Base-by-base conservation (phyloP, 2,888 invertebrate genomes). In the Parnassius apollo region DNA sequence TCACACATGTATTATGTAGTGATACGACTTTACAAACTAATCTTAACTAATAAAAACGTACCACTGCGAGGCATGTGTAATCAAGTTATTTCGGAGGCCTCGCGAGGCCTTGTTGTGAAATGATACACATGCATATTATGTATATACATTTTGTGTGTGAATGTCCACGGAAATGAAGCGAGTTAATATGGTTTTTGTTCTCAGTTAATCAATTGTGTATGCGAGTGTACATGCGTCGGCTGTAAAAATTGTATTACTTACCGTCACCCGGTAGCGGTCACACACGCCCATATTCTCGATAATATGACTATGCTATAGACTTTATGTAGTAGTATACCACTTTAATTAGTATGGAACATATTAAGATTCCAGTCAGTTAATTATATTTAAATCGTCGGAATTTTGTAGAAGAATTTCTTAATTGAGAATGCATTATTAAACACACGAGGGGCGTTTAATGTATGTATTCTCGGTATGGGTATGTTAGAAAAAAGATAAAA, bases 231-330 rank as follows among this genome's bases (percentile, higher is more conserved):
- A 66, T 61, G 70, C 72, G 72, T 75, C 59, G 74, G 81, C 68
- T 78, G 78, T 85, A 78, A 81, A 84, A 82, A 76, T 76, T 78
- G 79, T 82, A 83, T 76, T 76, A 78, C 76, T 75, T 76, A 78
- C 76, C 75, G 73, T 75, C 75, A 78, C 75, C 78, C 76, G 79
- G 82, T 79, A 82, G 84, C 82, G 80, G 76, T 79, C 78, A 79
- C 67, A 59, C 64, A 59, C 64, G 60, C 4, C 35, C 35, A 35
- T 35, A 35, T 35, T 35, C 35, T 65, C 66, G 62, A 59, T 67
- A 67, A 59, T 67, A 67, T 65, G 67, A 64, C 61, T 63, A 64
- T 35, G 42, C 55, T 51, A 18, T 18, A 57, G 57, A 42, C 42
- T 42, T 59, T 49, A 18, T 13, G 3, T 35, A 22, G 49, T 49